A percentile compares a stretch with the other conserved stretches of the same genome.
Conservation (phyloP, 1,140 invertebrate genomes). For the Paraescarpia echinospica region DNA sequence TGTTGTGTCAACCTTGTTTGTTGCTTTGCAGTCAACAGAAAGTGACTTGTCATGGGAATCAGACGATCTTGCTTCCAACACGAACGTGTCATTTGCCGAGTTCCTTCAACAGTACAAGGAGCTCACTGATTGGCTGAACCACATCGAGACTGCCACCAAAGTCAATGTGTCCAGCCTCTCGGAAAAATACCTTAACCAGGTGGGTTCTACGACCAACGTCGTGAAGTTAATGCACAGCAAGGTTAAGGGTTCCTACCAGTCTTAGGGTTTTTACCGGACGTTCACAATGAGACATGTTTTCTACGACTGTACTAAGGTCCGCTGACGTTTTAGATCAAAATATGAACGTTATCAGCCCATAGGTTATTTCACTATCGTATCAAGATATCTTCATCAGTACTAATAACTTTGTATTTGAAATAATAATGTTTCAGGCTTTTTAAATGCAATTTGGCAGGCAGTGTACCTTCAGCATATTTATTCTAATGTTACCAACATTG, state of each 20-base stretch:
- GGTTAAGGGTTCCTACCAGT: not conserved
- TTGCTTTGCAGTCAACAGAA: slow-evolving; percentile 71
- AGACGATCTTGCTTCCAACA: slow-evolving; percentile 57
- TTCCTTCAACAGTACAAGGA: slow-evolving; percentile 78
- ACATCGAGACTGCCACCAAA: slow-evolving; percentile 64
- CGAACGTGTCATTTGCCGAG: slow-evolving; percentile 73
- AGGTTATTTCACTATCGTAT: too few species aligned
- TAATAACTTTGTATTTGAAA: too few species aligned
- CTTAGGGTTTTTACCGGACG: not conserved
- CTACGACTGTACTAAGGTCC: too few species aligned
- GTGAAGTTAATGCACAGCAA: slow-evolving; percentile 37
- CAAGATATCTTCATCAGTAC: too few species aligned
- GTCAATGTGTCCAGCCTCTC: slow-evolving; percentile 41
- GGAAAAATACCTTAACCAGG: slow-evolving; percentile 56
- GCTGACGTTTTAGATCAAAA: too few species aligned
- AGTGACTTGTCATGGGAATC: slow-evolving; percentile 72
- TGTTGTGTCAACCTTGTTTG: not conserved
- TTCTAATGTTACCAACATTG: too few species aligned
- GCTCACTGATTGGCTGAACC: slow-evolving; percentile 77
- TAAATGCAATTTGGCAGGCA: too few species aligned
- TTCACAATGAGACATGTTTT: too few species aligned
- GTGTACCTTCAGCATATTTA: too few species aligned
- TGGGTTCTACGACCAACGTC: slow-evolving; percentile 29
- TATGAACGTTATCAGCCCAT: too few species aligned
- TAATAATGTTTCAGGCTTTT: too few species aligned